Evolutionary conservation across 1,140 invertebrate species (phyloP).

Genomic region (Lasaia peninsularis): DNA sequence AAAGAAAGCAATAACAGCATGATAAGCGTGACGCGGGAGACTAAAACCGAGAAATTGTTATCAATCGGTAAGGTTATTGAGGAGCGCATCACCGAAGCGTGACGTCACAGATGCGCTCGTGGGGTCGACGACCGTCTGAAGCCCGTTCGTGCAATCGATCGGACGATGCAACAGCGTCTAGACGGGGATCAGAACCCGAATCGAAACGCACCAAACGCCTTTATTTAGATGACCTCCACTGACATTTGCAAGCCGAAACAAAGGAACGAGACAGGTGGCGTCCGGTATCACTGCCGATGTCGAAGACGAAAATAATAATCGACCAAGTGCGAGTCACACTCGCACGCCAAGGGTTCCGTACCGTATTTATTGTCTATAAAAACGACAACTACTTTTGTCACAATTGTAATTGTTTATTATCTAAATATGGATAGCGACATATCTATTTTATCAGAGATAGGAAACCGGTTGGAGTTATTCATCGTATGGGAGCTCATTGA

Average conservation of each 20-base stretch:
- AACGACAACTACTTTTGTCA: too few species aligned
- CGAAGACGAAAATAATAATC: conserved; percentile 62
- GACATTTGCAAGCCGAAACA: conserved; percentile 73
- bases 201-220: conserved; percentile 61
- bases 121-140: conserved; percentile 74
- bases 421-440: too few species aligned
- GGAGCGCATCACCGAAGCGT: conserved; percentile 70
- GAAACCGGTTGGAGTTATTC: too few species aligned
- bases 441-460: too few species aligned
- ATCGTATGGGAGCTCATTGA: too few species aligned
- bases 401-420: too few species aligned
- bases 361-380: too few species aligned
- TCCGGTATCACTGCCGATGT: conserved; percentile 47
- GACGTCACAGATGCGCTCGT: conserved; percentile 73
- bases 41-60: conserved; percentile 32
- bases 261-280: conserved; percentile 71
- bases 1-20: conserved; percentile 1
- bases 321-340: too few species aligned
- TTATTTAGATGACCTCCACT: conserved; percentile 75
- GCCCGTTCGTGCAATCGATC: conserved; percentile 72
- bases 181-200: conserved; percentile 66
- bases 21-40: conserved; percentile 19
- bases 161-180: conserved; percentile 74
- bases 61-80: conserved; percentile 56
- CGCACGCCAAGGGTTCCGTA: too few species aligned